Evolutionary conservation across 2,113 vertebrate genomes (phyloP).

Genomic region (Mystacornis crossleyi): DNA sequence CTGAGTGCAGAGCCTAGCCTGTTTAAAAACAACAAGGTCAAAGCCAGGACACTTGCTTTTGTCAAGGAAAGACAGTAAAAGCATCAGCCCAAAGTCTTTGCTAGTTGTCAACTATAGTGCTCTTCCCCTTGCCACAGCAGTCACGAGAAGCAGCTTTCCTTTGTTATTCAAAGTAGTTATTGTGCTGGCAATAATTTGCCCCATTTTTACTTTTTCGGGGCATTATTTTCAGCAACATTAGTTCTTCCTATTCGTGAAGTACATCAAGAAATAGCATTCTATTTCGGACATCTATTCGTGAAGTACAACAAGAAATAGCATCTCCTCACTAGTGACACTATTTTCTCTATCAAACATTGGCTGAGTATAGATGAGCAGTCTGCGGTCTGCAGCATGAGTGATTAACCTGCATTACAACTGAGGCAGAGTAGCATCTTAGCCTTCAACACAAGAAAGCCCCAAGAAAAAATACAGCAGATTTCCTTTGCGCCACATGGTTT

Average conservation of each 20-base stretch:
- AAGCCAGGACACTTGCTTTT: not conserved
- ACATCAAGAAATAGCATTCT: too few relatives aligned
- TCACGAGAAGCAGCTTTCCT: not conserved
- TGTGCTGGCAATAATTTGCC: not conserved
- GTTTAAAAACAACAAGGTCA: not conserved
- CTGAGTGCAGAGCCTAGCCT: not conserved
- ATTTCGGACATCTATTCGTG: not conserved
- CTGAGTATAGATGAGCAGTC: not conserved
- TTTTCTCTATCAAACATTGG: not conserved
- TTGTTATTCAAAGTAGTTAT: not conserved
- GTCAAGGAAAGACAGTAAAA: not conserved
- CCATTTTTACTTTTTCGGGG: not conserved
- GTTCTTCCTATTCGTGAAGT: not conserved
- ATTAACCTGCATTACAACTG: not conserved
- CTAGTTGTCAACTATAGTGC: not conserved
- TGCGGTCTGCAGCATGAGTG: not conserved
- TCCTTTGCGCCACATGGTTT: too few relatives aligned
- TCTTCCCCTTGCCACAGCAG: not conserved
- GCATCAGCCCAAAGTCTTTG: not conserved
- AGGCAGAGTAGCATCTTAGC: not conserved
- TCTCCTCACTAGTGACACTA: not conserved
- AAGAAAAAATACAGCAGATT: not conserved
- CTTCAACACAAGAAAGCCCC: not conserved
- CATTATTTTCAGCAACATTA: not conserved
- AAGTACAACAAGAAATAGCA: not conserved